phyloP scores from a whole-genome alignment of 2,797 vertebrate genomes.

The Notolabrus celidotus region DNA sequence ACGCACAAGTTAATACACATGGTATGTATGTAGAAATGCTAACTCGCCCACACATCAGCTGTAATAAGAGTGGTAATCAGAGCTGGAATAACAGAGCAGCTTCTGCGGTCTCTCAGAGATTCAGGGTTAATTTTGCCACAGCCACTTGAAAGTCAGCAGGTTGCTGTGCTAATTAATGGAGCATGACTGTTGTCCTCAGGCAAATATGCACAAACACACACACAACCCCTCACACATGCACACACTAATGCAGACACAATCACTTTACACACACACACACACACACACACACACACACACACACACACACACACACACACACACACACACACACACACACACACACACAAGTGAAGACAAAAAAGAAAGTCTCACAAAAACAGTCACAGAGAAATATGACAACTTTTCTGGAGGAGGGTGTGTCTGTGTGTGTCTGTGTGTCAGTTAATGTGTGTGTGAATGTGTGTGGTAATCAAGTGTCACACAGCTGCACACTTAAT shows the following conservation, averaged over 20 bases:
- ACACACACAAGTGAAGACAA: slow-evolving; percentile 9
- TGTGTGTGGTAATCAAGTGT: slow-evolving; percentile 59
- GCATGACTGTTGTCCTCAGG: slow-evolving; percentile 80
- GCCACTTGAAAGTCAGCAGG: slow-evolving; percentile 87
- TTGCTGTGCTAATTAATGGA: slow-evolving; percentile 86
- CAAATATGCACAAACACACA: slow-evolving; percentile 56
- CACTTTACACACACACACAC: slow-evolving; percentile 38
- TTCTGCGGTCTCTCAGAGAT: slow-evolving; percentile 63
- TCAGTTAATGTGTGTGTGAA: not conserved
- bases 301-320: slow-evolving; percentile 1
- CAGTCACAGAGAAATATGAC: slow-evolving; percentile 25
- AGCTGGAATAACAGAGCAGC: slow-evolving; percentile 60
- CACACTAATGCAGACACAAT: not conserved
- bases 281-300: slow-evolving; percentile 31
- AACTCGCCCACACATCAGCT: not conserved
- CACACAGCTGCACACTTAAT: slow-evolving; percentile 75
- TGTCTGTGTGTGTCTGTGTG: not conserved
- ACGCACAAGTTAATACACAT: not conserved
- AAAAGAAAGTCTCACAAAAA: slow-evolving; percentile 34
- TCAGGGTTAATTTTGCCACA: slow-evolving; percentile 79
- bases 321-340: not conserved
- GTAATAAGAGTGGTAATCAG: slow-evolving; percentile 60
- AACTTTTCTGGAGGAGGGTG: slow-evolving; percentile 21
- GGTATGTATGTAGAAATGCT: not conserved
- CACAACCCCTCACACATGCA: slow-evolving; percentile 10